These are phyloP conservation scores for Aramus guarauna DNA, from an alignment of 2,113 vertebrate species.

Conservation along the genomic window DNA sequence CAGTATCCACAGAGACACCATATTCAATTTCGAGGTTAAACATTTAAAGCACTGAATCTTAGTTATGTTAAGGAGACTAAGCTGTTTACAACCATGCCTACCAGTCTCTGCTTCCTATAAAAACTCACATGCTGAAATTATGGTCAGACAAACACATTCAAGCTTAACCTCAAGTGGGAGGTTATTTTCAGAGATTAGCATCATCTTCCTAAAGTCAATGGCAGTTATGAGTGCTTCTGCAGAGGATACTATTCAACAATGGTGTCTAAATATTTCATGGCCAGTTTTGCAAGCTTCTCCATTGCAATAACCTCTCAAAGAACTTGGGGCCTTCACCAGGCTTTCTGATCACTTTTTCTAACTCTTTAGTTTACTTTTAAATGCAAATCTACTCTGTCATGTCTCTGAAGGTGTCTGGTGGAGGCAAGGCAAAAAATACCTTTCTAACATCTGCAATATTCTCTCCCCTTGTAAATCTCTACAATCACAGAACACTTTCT, in stretches of 20 bases:
- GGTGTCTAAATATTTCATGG: background rate
- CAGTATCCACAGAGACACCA: background rate
- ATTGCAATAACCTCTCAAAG: background rate
- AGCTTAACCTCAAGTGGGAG: background rate
- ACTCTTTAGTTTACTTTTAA: background rate
- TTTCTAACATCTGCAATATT: background rate
- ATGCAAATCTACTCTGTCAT: background rate
- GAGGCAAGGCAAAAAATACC: background rate
- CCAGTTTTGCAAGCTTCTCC: background rate
- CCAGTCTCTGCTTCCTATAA: background rate
- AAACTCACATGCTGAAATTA: background rate
- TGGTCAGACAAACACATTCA: background rate
- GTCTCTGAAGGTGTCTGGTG: background rate
- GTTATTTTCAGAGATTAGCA: slow-evolving; percentile 10
- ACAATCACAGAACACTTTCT: background rate
- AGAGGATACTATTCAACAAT: background rate
- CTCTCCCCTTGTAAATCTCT: background rate
- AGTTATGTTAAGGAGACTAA: background rate
- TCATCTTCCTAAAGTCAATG: background rate
- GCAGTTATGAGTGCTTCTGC: background rate
- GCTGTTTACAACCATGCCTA: slow-evolving; percentile 27
- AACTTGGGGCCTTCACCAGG: background rate
- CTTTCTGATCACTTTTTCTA: background rate
- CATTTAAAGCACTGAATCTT: background rate
- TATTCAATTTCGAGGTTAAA: background rate